Percentiles rank a stretch among this genome's conserved stretches.
phyloP scores from a whole-genome alignment of 2,797 vertebrate genomes.

The Monodelphis domestica region DNA sequence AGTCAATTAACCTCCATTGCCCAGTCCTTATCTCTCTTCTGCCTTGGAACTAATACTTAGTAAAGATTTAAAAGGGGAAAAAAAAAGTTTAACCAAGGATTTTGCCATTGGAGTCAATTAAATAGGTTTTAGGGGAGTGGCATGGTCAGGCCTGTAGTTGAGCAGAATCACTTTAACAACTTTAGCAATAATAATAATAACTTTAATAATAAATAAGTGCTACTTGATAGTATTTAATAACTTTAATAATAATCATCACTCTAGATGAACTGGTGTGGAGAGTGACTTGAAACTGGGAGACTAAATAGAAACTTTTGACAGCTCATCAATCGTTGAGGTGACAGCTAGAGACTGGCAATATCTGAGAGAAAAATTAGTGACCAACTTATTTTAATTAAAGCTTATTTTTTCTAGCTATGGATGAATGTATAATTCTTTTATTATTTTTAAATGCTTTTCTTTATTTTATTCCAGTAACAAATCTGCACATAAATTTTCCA shows the following conservation, averaged over 20 bases:
- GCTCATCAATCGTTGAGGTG: neutral
- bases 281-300: neutral
- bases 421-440: too few relatives aligned
- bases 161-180: neutral
- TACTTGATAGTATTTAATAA: too few relatives aligned
- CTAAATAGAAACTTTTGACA: neutral
- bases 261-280: neutral
- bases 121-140: neutral
- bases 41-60: too few relatives aligned
- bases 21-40: too few relatives aligned
- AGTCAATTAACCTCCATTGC: too few relatives aligned
- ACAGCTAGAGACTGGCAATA: neutral
- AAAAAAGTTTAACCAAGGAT: neutral
- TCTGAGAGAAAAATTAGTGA: neutral
- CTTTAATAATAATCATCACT: too few relatives aligned
- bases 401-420: neutral
- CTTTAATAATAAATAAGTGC: too few relatives aligned
- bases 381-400: neutral
- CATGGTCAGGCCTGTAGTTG: neutral
- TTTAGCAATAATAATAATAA: too few relatives aligned
- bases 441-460: too few relatives aligned
- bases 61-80: too few relatives aligned
- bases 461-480: too few relatives aligned
- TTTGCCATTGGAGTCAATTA: neutral
- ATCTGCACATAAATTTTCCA: too few relatives aligned